A percentile compares a stretch with the other conserved stretches of the same genome.
These are phyloP conservation scores for Pecten maximus DNA, from an alignment of 2,888 invertebrate species.

Conservation along the genomic window DNA sequence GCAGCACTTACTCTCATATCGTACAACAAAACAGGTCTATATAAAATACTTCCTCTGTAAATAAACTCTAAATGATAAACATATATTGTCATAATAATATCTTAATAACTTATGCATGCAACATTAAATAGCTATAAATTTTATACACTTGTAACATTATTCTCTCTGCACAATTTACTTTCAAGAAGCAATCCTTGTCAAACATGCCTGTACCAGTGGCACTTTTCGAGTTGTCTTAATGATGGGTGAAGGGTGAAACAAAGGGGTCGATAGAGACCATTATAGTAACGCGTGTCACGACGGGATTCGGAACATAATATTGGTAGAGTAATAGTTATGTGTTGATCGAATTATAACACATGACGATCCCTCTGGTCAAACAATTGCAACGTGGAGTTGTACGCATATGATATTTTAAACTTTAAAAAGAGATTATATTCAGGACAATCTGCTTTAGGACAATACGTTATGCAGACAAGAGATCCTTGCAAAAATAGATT, in stretches of 20 bases:
- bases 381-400: no score
- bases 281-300: neutral
- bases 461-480: no score
- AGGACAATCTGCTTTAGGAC: no score
- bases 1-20: neutral
- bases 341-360: no score
- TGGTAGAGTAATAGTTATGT: no score
- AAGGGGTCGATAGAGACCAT: neutral
- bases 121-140: neutral
- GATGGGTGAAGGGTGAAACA: neutral
- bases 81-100: neutral
- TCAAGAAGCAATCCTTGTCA: neutral
- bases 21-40: neutral
- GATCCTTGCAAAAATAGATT: no score
- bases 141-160: neutral
- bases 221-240: neutral
- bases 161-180: neutral
- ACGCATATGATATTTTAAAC: no score
- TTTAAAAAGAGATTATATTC: no score
- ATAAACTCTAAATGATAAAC: neutral
- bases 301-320: no score
- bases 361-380: no score
- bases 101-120: neutral
- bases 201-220: neutral
- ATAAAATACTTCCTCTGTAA: neutral